phyloP scores from a whole-genome alignment of 2,888 invertebrate species.

The Tiphia femorata region DNA sequence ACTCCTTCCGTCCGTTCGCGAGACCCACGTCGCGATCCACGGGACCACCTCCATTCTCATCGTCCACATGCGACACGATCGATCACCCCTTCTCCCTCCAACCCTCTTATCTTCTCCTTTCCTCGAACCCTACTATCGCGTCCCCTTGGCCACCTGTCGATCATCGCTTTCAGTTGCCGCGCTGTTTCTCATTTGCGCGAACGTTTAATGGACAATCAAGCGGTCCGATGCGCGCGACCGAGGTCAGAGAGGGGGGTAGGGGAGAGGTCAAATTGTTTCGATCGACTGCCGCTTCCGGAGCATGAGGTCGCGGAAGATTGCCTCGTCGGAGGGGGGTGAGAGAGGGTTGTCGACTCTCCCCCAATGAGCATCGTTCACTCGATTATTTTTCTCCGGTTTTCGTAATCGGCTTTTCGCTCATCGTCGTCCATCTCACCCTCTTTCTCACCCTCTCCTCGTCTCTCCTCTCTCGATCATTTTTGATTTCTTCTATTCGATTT shows the following conservation, averaged over 20 bases:
- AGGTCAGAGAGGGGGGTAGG: no score
- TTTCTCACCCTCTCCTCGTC: not conserved
- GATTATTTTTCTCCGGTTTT: slow-evolving; percentile 41
- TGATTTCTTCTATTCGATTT: no score
- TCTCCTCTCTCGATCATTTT: no score
- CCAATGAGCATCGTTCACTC: slow-evolving; percentile 18
- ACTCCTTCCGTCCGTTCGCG: no score
- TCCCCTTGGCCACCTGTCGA: not conserved
- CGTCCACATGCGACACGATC: no score
- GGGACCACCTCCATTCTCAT: no score
- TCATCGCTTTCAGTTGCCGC: slow-evolving; percentile 17
- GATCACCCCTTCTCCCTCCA: no score
- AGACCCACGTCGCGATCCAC: no score
- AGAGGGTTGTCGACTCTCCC: slow-evolving; percentile 11
- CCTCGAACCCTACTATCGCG: no score
- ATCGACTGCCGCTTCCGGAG: slow-evolving; percentile 57
- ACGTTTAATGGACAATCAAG: slow-evolving; percentile 61
- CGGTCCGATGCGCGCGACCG: slow-evolving; percentile 29
- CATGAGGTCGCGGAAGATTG: slow-evolving; percentile 37
- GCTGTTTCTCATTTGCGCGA: slow-evolving; percentile 31
- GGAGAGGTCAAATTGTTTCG: slow-evolving; percentile 58
- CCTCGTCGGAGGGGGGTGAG: no score
- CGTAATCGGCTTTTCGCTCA: slow-evolving; percentile 20
- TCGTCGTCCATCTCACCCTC: not conserved
- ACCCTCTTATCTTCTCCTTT: no score